phyloP scores from a whole-genome alignment of 2,113 vertebrate genomes.

The Psammodynastes pulverulentus region DNA sequence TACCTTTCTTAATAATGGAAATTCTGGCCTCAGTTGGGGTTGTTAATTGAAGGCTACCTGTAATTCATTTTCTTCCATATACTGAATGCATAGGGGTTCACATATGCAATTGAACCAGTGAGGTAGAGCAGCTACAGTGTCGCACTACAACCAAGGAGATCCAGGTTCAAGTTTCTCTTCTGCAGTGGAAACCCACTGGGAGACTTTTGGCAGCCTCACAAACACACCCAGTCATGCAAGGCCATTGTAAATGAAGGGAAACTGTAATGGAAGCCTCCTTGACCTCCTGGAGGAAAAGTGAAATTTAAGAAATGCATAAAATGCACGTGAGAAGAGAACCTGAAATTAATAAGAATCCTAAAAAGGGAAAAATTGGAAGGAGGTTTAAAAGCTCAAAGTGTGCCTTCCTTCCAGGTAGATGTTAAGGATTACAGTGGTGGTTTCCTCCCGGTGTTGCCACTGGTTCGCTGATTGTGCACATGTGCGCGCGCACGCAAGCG shows the following conservation, averaged over 20 bases:
- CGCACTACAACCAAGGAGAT: not conserved
- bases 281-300: not conserved
- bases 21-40: no score
- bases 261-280: not conserved
- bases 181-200: not conserved
- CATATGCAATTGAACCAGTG: not conserved
- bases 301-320: not conserved
- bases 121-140: not conserved
- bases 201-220: not conserved
- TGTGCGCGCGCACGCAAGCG: no score
- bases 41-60: no score
- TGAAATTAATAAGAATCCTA: not conserved
- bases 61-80: not conserved
- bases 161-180: not conserved
- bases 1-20: no score
- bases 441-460: no score
- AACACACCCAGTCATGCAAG: not conserved
- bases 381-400: not conserved
- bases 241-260: not conserved
- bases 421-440: no score
- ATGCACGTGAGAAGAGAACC: not conserved
- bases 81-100: not conserved
- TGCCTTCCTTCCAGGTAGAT: no score
- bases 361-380: not conserved
- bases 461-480: no score